Conservation (phyloP, 2,888 invertebrate genomes). For the Trichogramma evanescens region DNA sequence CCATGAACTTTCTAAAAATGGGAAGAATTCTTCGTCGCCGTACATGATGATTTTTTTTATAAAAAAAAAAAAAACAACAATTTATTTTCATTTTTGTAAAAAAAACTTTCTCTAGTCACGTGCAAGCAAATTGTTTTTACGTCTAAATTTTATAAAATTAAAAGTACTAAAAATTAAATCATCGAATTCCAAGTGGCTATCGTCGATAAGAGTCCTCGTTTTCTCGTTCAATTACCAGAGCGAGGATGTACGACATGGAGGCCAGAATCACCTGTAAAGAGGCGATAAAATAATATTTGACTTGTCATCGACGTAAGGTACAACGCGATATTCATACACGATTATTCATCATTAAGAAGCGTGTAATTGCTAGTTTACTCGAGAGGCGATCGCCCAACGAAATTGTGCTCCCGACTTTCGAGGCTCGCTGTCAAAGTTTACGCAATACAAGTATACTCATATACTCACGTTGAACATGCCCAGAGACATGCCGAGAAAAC, state of each 20-base stretch:
- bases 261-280: conserved; percentile 60
- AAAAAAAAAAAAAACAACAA: neutral
- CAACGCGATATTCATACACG: neutral
- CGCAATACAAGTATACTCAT: neutral
- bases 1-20: no score
- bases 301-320: neutral
- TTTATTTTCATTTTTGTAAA: no score
- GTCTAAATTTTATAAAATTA: no score
- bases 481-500: conserved; percentile 68
- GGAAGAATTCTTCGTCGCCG: no score
- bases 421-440: neutral
- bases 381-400: neutral
- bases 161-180: no score
- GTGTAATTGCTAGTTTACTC: neutral
- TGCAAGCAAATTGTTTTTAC: no score
- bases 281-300: conserved; percentile 20
- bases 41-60: neutral
- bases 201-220: conserved; percentile 50
- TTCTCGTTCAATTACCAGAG: conserved; percentile 70
- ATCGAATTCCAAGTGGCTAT: no score
- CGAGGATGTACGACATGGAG: conserved; percentile 63
- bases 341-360: neutral
- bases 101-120: no score
- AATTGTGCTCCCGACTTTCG: neutral
- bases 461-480: conserved; percentile 71